A percentile compares a stretch with the other conserved stretches of the same genome.
phyloP scores from a whole-genome alignment of 2,113 vertebrate species.

The Eurystomus gularis region DNA sequence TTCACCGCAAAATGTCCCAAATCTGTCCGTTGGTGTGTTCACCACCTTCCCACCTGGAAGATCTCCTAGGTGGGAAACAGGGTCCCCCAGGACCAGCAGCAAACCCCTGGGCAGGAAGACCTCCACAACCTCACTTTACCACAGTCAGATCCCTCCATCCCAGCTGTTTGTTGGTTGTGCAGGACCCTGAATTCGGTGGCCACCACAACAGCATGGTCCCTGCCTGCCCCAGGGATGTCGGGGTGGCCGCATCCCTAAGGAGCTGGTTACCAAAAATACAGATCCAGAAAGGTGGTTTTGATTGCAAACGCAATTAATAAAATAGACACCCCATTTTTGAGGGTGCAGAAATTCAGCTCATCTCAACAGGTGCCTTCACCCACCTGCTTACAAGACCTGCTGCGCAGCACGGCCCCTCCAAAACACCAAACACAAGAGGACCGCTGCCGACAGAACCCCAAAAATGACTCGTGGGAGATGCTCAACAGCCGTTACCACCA shows the following conservation, averaged over 20 bases:
- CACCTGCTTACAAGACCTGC: no score
- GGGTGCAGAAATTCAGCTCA: neutral
- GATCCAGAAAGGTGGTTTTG: neutral
- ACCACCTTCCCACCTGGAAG: neutral
- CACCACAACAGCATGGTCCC: accelerated
- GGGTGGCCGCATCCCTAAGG: neutral
- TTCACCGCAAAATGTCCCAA: neutral
- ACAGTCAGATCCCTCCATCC: neutral
- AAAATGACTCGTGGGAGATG: accelerated
- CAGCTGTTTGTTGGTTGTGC: neutral
- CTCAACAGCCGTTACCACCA: accelerated
- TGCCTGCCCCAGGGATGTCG: neutral
- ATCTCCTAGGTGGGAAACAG: neutral
- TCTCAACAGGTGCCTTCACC: neutral
- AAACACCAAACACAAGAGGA: accelerated
- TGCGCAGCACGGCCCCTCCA: accelerated
- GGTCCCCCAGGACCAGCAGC: neutral
- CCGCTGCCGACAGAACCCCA: neutral
- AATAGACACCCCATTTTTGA: accelerated
- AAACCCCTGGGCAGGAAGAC: neutral
- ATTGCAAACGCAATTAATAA: no score
- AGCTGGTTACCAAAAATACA: neutral
- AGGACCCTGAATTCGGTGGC: neutral
- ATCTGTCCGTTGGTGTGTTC: neutral
- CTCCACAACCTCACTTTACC: neutral